phyloP scores from a whole-genome alignment of 2,113 vertebrate genomes.

The Phaethon lepturus region DNA sequence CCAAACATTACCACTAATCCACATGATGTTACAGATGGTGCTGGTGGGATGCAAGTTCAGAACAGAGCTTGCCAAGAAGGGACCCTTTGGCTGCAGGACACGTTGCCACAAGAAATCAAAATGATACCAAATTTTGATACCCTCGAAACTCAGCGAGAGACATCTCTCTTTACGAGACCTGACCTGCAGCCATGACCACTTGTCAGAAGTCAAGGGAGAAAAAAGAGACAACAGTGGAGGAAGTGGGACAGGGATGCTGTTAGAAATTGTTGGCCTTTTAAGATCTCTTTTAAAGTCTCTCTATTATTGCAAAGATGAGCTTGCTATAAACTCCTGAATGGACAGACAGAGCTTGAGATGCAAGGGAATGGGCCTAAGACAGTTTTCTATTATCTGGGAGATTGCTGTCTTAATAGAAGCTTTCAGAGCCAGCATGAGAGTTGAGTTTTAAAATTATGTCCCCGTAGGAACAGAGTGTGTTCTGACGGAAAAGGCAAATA shows the following conservation, averaged over 20 bases:
- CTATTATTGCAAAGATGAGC: slow-evolving; percentile 40
- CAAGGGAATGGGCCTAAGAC: background rate
- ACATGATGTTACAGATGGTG: rapidly evolving
- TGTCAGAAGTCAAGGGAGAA: background rate
- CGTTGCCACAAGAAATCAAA: background rate
- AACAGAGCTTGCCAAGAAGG: background rate
- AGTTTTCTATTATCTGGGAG: slow-evolving; percentile 48
- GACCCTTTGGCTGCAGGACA: background rate
- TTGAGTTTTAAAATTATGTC: slow-evolving; percentile 9
- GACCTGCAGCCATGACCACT: background rate
- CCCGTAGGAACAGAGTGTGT: background rate
- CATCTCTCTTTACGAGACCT: background rate
- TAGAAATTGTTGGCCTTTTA: slow-evolving; percentile 22
- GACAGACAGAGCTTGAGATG: background rate
- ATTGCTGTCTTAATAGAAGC: slow-evolving; percentile 53
- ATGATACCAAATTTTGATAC: background rate
- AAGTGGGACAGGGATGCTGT: background rate
- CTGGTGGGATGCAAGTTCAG: background rate
- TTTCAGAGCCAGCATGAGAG: slow-evolving; percentile 13
- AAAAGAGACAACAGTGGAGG: background rate
- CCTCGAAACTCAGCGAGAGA: background rate
- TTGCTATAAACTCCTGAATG: slow-evolving; percentile 16
- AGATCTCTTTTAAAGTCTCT: background rate
- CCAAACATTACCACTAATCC: background rate
- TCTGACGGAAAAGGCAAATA: slow-evolving; percentile 51